Conservation (phyloP, 1,140 invertebrate species). For the Magallana gigas region DNA sequence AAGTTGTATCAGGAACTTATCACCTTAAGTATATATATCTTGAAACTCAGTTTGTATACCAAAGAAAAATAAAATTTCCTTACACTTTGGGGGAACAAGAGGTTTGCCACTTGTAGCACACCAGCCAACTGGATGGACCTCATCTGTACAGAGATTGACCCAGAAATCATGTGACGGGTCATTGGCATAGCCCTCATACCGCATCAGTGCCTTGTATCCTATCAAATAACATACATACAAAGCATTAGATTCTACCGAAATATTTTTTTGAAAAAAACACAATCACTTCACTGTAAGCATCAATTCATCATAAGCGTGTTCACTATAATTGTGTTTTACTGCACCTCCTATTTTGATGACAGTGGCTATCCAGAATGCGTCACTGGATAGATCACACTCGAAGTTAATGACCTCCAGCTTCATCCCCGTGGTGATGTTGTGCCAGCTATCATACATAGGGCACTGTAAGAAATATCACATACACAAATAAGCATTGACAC, state of each 20-base stretch:
- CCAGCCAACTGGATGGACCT: constrained; percentile 97
- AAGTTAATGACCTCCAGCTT: constrained; percentile 97
- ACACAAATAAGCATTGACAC: neutral
- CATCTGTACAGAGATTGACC: constrained; percentile 95
- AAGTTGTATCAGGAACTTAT: neutral
- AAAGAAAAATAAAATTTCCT: constrained; percentile 36
- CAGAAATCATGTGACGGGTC: constrained; percentile 95
- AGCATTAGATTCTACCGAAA: too few species aligned
- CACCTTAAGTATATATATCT: too few species aligned
- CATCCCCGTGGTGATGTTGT: constrained; percentile 94
- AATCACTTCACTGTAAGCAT: too few species aligned
- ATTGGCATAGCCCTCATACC: constrained; percentile 95
- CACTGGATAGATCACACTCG: constrained; percentile 83
- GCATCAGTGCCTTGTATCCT: constrained; percentile 94
- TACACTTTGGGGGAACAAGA: constrained; percentile 93
- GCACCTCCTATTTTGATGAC: constrained; percentile 90
- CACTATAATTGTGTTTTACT: too few species aligned
- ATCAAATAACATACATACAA: constrained; percentile 31
- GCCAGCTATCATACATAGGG: constrained; percentile 94
- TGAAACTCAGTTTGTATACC: too few species aligned
- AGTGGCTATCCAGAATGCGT: constrained; percentile 94
- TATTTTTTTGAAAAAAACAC: too few species aligned
- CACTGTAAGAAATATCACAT: constrained; percentile 81
- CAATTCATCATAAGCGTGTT: too few species aligned
- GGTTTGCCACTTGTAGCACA: constrained; percentile 96